Evolutionary conservation across 2,797 vertebrate genomes (phyloP).

Genomic region (Melanotaenia maccullochi): DNA sequence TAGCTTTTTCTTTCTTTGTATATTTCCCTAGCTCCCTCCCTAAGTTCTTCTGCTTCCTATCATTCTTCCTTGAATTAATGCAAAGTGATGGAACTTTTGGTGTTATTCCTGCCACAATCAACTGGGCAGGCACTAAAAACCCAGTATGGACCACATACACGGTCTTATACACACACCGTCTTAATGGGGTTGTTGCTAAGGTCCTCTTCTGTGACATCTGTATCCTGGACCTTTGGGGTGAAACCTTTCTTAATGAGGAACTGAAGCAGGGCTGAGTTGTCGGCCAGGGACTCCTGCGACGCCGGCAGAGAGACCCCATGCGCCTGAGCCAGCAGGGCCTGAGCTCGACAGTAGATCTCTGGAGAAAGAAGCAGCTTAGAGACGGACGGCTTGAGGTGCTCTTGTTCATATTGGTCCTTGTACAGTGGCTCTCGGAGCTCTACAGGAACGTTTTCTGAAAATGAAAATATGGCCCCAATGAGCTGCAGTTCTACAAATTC

Average conservation of each 20-base stretch:
- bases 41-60: neutral
- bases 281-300: conserved; percentile 65
- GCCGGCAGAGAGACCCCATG: conserved; percentile 41
- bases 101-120: neutral
- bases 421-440: conserved; percentile 88
- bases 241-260: conserved; percentile 83
- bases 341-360: conserved; percentile 87
- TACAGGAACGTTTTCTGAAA: conserved; percentile 84
- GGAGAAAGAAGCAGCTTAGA: conserved; percentile 86
- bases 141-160: neutral
- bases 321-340: conserved; percentile 76
- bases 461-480: neutral
- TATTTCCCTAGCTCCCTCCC: neutral
- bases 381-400: conserved; percentile 87
- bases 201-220: conserved; percentile 82
- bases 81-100: too few species aligned
- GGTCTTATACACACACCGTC: conserved; percentile 78
- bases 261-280: conserved; percentile 83
- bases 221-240: conserved; percentile 79
- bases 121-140: neutral
- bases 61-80: too few species aligned
- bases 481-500: neutral
- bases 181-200: conserved; percentile 86
- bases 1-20: neutral
- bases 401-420: conserved; percentile 88